Conservation (phyloP, 2,113 vertebrate genomes). For the Pimephales promelas region DNA sequence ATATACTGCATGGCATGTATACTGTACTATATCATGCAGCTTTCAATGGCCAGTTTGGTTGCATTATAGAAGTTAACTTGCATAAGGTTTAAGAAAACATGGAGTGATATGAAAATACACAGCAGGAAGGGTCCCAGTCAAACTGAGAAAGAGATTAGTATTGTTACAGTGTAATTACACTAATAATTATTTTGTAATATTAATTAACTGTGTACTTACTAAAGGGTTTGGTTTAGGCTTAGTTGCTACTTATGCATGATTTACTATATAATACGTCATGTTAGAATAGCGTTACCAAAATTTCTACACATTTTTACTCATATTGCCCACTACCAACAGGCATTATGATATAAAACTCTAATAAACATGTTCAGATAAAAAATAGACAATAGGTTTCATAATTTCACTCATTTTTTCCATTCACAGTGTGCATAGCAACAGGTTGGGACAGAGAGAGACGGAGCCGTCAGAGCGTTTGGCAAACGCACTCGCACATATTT, state of each 20-base stretch:
- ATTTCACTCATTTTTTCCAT: neutral
- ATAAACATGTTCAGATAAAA: neutral
- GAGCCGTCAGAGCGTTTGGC: neutral
- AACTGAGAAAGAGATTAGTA: neutral
- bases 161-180: no score
- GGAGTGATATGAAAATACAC: neutral
- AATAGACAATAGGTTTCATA: neutral
- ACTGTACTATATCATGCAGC: no score
- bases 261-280: no score
- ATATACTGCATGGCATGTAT: no score
- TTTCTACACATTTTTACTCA: neutral
- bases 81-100: neutral
- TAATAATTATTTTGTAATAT: no score
- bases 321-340: neutral
- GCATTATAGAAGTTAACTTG: neutral
- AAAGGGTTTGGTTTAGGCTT: no score
- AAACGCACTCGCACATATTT: neutral
- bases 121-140: neutral
- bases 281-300: no score
- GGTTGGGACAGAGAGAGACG: constrained; percentile 50
- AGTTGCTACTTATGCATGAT: no score
- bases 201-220: no score
- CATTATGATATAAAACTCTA: neutral
- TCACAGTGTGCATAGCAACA: constrained; percentile 58
- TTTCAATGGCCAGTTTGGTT: neutral